Base-by-base conservation (phyloP, 2,888 invertebrate species). In the Asteroscopus sphinx region DNA sequence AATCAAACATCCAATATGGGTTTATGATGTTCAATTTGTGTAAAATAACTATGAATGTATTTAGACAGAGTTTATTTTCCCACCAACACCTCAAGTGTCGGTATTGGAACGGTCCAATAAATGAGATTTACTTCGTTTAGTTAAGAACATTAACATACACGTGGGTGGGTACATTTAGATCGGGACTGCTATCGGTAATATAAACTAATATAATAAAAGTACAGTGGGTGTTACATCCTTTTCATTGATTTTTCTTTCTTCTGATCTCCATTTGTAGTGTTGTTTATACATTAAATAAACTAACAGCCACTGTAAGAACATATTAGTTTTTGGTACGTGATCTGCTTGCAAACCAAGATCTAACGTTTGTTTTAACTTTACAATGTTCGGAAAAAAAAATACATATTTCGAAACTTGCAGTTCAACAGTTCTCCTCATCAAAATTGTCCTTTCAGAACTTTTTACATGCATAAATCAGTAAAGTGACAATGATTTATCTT, bases 81-180 rank as follows among this genome's bases (percentile, higher is more conserved):
- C 86, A 89, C 86, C 82, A 78, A 84, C 84, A 82, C 82, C 78
- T 81, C 51, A 79, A 77, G 82, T 83, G 82, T 82, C 79, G 73
- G 77, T 79, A 85, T 84, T 76, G 73, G 68, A 71, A 73, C 71
- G 67, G 69, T 68, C 80, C 85, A 84, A 86, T 85, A 86, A 87
- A 87, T 81, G 85, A 85, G 83, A 85, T 86, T 88, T 85, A 82
- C 82, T 85, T 84, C 82, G 85, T 87, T 87, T 81, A 73, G 70
- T 77, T 81, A 74, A 68, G 74, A 74, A 70, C 54, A 86, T 88
- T 88, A 85, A 77, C 82, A 83, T 84, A 81, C 30, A 77, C 79
- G 88, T 89, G 85, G 88, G 89, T 87, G 87, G 85, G 76, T 74
- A 72, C 68, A 67, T 77, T 81, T 56, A 62, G 70, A 64, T 72